Conservation (phyloP, 2,888 invertebrate genomes). For the Plagodis dolabraria region DNA sequence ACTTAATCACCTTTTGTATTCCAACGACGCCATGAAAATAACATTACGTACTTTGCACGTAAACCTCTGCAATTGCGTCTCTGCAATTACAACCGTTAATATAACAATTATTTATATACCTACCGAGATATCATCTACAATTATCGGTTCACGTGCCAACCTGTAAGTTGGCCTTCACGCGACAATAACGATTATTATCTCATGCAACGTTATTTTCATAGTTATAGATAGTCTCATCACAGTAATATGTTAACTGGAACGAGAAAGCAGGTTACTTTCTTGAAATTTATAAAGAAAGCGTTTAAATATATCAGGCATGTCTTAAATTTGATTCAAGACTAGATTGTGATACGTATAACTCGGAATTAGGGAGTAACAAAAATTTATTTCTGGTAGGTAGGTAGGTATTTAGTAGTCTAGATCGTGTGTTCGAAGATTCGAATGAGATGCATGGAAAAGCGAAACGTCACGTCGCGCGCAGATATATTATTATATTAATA, state of each 20-base stretch:
- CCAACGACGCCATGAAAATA: conserved; percentile 14
- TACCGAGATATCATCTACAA: conserved; percentile 16
- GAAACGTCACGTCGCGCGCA: no score
- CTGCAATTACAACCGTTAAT: conserved; percentile 12
- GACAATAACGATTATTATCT: conserved; percentile 26
- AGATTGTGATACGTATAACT: no score
- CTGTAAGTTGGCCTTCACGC: conserved; percentile 20
- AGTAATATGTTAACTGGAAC: not conserved
- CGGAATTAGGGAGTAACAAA: no score
- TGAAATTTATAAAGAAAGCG: no score
- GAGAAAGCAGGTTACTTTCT: conserved; percentile 8
- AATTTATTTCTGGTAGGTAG: no score
- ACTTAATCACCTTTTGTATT: conserved; percentile 49
- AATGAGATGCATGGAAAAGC: no score
- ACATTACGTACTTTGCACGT: not conserved
- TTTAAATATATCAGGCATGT: no score
- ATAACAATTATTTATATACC: conserved; percentile 3
- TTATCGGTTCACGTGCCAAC: conserved; percentile 31
- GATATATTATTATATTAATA: no score
- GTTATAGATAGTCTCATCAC: conserved; percentile 1
- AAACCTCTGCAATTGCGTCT: conserved; percentile 1
- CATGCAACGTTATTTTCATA: conserved; percentile 7
- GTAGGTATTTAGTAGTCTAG: no score
- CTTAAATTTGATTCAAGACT: no score
- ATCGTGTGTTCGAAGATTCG: no score